Conservation (phyloP, 1,140 invertebrate species). For the Drosophila suzukii region DNA sequence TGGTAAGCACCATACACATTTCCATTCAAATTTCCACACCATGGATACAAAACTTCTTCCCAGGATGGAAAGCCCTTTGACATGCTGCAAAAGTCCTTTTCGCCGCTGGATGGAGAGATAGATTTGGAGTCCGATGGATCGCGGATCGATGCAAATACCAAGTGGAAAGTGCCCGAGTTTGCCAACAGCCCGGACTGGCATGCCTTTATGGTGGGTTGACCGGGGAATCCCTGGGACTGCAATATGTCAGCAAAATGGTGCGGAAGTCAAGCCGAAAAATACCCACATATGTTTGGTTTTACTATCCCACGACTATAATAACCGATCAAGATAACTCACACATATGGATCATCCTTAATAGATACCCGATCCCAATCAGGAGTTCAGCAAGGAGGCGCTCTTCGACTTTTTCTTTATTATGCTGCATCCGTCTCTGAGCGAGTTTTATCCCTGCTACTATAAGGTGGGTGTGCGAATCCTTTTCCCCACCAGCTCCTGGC, state of each 20-base stretch:
- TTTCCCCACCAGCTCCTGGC: not conserved
- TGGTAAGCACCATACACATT: constrained; percentile 29
- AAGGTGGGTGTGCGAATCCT: constrained; percentile 40
- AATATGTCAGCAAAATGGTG: not conserved
- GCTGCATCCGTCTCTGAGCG: constrained; percentile 34
- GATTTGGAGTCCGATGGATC: constrained; percentile 58
- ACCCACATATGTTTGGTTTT: not conserved
- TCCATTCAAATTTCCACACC: too few species aligned
- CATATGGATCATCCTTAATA: constrained; percentile 6
- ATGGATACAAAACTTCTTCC: not conserved
- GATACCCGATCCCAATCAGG: constrained; percentile 60
- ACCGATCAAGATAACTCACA: not conserved
- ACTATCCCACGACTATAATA: not conserved
- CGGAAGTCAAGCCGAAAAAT: not conserved
- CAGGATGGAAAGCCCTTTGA: constrained; percentile 68
- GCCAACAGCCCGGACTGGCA: constrained; percentile 66
- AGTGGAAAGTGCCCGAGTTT: constrained; percentile 34
- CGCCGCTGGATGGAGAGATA: constrained; percentile 61
- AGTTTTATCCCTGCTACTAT: constrained; percentile 80
- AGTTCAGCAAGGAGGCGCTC: constrained; percentile 49
- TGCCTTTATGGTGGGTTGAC: constrained; percentile 59
- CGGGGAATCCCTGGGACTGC: not conserved
- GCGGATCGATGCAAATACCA: constrained; percentile 60
- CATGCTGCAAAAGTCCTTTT: constrained; percentile 57
- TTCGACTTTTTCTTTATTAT: constrained; percentile 66